Percentiles rank a stretch among this genome's conserved stretches.
Evolutionary conservation across 2,113 vertebrate genomes (phyloP).

Genomic region (Neopipo cinnamomea): DNA sequence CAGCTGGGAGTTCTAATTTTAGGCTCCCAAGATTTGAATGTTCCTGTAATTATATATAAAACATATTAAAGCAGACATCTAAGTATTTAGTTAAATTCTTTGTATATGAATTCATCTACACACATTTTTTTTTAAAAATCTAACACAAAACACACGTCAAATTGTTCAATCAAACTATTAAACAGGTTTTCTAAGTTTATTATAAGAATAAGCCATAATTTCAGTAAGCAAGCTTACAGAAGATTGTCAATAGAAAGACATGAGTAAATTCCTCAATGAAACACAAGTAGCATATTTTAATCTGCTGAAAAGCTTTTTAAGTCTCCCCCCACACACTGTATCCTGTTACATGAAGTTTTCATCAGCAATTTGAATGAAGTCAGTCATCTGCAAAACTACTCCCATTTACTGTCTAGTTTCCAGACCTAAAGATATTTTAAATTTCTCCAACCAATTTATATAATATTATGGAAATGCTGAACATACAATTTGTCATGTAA

Average conservation of each 20-base stretch:
- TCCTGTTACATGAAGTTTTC: slow-evolving; percentile 33
- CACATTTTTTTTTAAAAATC: not conserved
- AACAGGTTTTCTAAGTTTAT: not conserved
- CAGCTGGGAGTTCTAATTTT: slow-evolving; percentile 56
- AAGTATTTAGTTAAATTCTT: slow-evolving; percentile 1
- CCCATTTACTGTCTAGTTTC: slow-evolving; percentile 11
- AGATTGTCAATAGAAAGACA: not conserved
- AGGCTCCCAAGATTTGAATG: slow-evolving; percentile 28
- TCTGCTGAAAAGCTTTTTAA: not conserved
- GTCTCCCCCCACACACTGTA: not conserved
- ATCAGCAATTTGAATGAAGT: slow-evolving; percentile 42
- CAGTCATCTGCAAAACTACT: slow-evolving; percentile 5
- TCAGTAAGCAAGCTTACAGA: not conserved
- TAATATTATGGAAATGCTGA: not conserved
- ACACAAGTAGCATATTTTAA: not conserved
- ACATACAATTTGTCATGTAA: not conserved
- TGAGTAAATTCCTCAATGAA: not conserved
- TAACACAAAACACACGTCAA: not conserved
- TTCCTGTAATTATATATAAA: slow-evolving; percentile 50
- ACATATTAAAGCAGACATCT: not conserved
- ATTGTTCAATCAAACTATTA: not conserved
- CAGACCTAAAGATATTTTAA: slow-evolving; percentile 10
- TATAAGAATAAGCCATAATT: not conserved
- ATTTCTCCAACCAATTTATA: slow-evolving; percentile 9
- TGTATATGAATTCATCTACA: not conserved